Percentiles rank a stretch among this genome's conserved stretches.
phyloP scores from a whole-genome alignment of 2,888 invertebrate genomes.

The Acanthosepion pharaonis region DNA sequence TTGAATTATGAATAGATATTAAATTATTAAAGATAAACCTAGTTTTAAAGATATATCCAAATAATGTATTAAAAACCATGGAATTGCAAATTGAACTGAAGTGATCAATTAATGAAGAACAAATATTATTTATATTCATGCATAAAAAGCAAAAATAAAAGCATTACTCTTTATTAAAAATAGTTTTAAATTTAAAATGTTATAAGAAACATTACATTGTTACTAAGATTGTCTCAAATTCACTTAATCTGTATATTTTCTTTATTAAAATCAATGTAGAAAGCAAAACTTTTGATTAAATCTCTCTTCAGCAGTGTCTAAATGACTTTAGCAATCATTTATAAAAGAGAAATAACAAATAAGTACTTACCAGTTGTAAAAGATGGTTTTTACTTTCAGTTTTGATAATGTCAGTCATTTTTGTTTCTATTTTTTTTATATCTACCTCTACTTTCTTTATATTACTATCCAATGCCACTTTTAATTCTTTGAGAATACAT shows the following conservation, averaged over 20 bases:
- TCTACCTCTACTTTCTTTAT: slow-evolving; percentile 65
- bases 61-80: neutral
- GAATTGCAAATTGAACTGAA: neutral
- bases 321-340: neutral
- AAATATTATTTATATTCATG: neutral
- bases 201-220: neutral
- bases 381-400: slow-evolving; percentile 56
- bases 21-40: too few relatives aligned
- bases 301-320: neutral
- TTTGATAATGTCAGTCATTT: slow-evolving; percentile 65
- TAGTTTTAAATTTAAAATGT: neutral
- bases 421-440: slow-evolving; percentile 70
- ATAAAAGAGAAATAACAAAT: neutral
- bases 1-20: too few relatives aligned
- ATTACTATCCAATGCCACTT: slow-evolving; percentile 60
- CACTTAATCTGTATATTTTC: too few relatives aligned
- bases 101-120: neutral
- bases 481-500: slow-evolving; percentile 68
- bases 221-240: too few relatives aligned
- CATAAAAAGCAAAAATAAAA: neutral
- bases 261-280: neutral
- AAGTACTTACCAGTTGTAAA: slow-evolving; percentile 22
- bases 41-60: too few relatives aligned
- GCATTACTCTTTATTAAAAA: neutral
- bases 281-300: neutral